Conservation (phyloP, 2,888 invertebrate genomes). For the Meliscaeva auricollis region DNA sequence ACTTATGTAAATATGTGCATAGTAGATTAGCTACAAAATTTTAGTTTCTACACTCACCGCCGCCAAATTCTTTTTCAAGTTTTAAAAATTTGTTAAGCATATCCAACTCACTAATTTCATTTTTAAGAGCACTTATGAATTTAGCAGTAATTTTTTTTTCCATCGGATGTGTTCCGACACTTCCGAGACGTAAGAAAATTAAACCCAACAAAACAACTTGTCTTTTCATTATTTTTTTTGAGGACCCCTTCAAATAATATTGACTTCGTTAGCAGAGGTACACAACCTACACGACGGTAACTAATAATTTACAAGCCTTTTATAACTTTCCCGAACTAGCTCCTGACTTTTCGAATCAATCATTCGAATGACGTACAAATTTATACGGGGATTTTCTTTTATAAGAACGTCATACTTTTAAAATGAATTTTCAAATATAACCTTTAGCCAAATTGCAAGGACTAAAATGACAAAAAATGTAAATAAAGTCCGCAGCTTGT, state of each 20-base stretch:
- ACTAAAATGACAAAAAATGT: constrained; percentile 13
- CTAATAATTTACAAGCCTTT: constrained; percentile 54
- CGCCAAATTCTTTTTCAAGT: constrained; percentile 11
- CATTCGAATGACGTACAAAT: constrained; percentile 45
- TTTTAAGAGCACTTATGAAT: constrained; percentile 33
- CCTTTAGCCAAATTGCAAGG: constrained; percentile 43
- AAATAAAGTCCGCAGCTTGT: no score
- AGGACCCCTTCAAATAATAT: constrained; percentile 3
- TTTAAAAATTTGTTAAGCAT: constrained; percentile 14
- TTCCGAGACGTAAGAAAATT: constrained; percentile 32
- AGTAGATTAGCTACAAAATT: neutral
- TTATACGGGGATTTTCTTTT: no score
- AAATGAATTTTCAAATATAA: neutral
- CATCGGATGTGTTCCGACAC: constrained; percentile 35
- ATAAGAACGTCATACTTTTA: no score
- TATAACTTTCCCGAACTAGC: constrained; percentile 38
- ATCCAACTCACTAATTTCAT: constrained; percentile 36
- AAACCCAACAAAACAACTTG: constrained; percentile 46
- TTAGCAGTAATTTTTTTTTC: constrained; percentile 35
- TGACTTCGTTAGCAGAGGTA: neutral
- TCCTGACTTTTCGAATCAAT: constrained; percentile 43
- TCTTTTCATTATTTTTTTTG: constrained; percentile 47
- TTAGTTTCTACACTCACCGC: constrained; percentile 29
- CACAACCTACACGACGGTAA: constrained; percentile 30
- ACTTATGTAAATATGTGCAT: neutral